phyloP scores from a whole-genome alignment of 2,797 vertebrate species.

The Limosa lapponica region DNA sequence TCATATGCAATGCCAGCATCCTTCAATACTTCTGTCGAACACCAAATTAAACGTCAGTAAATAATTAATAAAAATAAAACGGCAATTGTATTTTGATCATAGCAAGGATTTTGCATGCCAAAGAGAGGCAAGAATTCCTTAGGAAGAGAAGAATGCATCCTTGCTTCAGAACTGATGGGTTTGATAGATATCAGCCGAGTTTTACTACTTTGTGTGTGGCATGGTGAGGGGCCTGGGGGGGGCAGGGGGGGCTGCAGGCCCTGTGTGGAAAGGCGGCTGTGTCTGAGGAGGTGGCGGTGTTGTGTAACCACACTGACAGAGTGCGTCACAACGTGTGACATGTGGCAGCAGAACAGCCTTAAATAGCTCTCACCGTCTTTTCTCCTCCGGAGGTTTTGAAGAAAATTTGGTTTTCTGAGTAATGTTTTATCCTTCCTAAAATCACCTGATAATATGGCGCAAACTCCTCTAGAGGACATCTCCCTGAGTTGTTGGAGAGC shows the following conservation, averaged over 20 bases:
- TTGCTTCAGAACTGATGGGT: background rate
- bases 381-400: constrained; percentile 48
- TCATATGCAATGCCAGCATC: background rate
- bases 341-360: constrained; percentile 60
- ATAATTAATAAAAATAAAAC: constrained; percentile 18
- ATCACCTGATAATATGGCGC: constrained; percentile 12
- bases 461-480: background rate
- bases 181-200: background rate
- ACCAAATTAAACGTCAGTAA: background rate
- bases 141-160: background rate
- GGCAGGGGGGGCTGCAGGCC: background rate
- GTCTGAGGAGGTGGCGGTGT: constrained; percentile 47
- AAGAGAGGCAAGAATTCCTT: background rate
- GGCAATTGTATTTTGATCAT: background rate
- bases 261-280: background rate
- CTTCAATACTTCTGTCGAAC: background rate
- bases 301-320: constrained; percentile 60
- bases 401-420: constrained; percentile 58
- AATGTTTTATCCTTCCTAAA: constrained; percentile 27
- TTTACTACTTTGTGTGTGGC: background rate
- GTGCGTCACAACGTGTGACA: constrained; percentile 60
- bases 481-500: background rate
- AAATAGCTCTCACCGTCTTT: constrained; percentile 64
- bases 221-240: background rate
- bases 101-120: background rate